These are phyloP conservation scores for Limnephilus auricula DNA, from an alignment of 2,888 invertebrate genomes.

Conservation along the genomic window DNA sequence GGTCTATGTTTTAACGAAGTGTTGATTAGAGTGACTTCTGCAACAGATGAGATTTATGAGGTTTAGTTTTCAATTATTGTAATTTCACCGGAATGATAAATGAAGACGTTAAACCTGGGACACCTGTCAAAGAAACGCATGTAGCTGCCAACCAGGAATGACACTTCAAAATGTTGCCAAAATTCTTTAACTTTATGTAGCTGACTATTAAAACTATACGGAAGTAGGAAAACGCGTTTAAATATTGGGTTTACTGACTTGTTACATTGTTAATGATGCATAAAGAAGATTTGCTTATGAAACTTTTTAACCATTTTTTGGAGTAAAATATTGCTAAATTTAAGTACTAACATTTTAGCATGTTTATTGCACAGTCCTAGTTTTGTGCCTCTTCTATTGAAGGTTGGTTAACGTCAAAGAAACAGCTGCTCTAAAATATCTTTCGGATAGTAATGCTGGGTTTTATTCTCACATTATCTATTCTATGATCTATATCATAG, in stretches of 20 bases:
- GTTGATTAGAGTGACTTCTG: background rate
- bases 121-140: slow-evolving; percentile 10
- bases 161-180: background rate
- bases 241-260: background rate
- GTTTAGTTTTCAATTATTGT: background rate
- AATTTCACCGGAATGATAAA: background rate
- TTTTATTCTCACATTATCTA: background rate
- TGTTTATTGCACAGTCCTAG: background rate
- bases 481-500: too few species aligned
- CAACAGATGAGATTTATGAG: background rate
- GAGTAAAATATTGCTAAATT: background rate
- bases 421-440: background rate
- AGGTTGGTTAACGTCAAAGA: background rate
- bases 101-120: slow-evolving; percentile 13
- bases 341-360: background rate
- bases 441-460: background rate
- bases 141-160: background rate
- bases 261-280: background rate
- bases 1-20: background rate
- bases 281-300: background rate
- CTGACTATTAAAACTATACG: background rate
- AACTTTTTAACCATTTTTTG: background rate
- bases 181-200: background rate
- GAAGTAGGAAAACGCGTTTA: background rate
- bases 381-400: background rate